Base-by-base conservation (phyloP, 64 coral and sea anemone species). In the Catalaphyllia jardinei region DNA sequence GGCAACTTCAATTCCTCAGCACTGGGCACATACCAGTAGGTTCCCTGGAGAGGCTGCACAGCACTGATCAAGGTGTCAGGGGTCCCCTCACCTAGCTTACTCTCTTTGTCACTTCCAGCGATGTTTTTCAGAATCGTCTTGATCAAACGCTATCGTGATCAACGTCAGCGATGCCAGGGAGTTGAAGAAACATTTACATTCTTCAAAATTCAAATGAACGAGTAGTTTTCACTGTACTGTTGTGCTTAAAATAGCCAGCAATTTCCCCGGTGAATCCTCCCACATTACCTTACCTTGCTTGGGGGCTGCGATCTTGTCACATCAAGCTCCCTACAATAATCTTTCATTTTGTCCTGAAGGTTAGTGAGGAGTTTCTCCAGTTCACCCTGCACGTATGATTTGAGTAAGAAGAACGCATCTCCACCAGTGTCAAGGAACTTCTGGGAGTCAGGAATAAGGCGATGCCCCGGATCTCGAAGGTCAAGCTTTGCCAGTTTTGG, bases 401-500 rank as follows among this genome's bases (percentile, higher is more conserved):
- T 96, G 7, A 96, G 87, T 1, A 87, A 81, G 82, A 89, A 96
- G 69, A 79, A 96, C 14, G 93, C 65, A 86, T 96, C 94, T 10
- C 94, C 94, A 31, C 94, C 94, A 1, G 94, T 96, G 13, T 96
- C 90, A 17, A 96, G 9, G n/a, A 96, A 96, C 52, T 96, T 96
- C 74, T 83, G 55, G 3, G 94, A 96, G 74, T 84, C 85, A 25
- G 67, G 9, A 60, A 96, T 52, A 8, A 96, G 80, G 2, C 17
- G 69, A 20, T 69, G 49, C 17, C 50, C 54, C 9, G 59, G 59
- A 24, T 49, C 1, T 79, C 94, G 80, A 2, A 52, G 54, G 7
- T 96, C 90, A 35, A 96, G 57, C 13, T 87, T 82, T 13, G 62
- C 62, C 62, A 89, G 81, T 28, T 79, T 77, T 31, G 87, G 54